Percentiles rank a stretch among this genome's conserved stretches.
Conservation (phyloP, 2,888 invertebrate genomes). For the Fragum sueziense region DNA sequence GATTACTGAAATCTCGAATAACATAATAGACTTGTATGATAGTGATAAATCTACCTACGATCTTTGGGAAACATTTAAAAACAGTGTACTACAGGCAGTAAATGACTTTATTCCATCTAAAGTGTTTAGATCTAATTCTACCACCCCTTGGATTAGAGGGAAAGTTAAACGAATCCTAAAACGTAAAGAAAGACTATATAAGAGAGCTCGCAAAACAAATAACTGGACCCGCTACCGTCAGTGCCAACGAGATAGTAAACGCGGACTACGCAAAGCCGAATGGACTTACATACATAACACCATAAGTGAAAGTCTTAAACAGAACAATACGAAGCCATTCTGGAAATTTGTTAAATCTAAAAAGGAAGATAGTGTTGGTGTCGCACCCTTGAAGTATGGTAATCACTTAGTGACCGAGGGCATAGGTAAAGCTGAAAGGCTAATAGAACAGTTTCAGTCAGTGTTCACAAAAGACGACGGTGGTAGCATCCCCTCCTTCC, state of each 20-base stretch:
- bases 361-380: conserved; percentile 29
- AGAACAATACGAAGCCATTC: conserved; percentile 52
- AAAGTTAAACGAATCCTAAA: conserved; percentile 19
- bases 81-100: not conserved
- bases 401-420: conserved; percentile 37
- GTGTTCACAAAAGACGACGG: conserved; percentile 38
- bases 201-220: conserved; percentile 38
- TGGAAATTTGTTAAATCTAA: conserved; percentile 41
- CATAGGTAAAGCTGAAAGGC: conserved; percentile 42
- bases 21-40: not conserved
- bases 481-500: not conserved
- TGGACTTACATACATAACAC: conserved; percentile 33
- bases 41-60: not conserved
- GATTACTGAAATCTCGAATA: not conserved
- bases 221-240: conserved; percentile 39
- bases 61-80: conserved; percentile 23
- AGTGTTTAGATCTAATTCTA: conserved; percentile 12
- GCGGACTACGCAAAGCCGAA: conserved; percentile 30
- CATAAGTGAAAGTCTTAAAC: conserved; percentile 43
- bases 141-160: conserved; percentile 31
- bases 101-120: conserved; percentile 21
- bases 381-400: conserved; percentile 37
- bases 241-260: conserved; percentile 34
- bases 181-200: conserved; percentile 42
- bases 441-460: conserved; percentile 42